A percentile compares a stretch with the other conserved stretches of the same genome.
Conservation (phyloP, 2,113 vertebrate genomes). For the Pelecanus crispus region DNA sequence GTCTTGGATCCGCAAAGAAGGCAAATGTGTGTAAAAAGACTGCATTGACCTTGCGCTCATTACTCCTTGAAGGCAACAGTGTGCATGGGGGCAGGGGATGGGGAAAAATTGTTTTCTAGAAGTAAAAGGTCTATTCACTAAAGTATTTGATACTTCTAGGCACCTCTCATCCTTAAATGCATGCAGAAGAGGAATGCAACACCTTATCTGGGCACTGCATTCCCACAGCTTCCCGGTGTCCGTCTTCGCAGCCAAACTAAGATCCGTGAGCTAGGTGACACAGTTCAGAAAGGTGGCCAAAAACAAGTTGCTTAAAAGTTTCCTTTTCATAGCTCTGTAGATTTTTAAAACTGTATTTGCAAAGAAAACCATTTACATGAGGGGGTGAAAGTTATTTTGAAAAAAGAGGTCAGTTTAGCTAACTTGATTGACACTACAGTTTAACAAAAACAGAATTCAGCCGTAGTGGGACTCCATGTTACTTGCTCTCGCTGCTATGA, state of each 20-base stretch:
- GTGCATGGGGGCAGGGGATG: not conserved
- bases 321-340: not conserved
- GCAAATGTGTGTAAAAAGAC: constrained; percentile 3
- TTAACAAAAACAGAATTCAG: not conserved
- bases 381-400: not conserved
- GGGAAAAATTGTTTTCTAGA: not conserved
- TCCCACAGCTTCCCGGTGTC: not conserved
- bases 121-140: not conserved
- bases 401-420: not conserved
- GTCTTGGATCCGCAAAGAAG: constrained; percentile 23
- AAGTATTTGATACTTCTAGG: not conserved
- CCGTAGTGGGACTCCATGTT: not conserved
- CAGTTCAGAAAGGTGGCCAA: not conserved
- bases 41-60: not conserved
- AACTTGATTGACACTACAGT: not conserved
- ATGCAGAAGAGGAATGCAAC: not conserved
- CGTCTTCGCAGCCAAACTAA: not conserved
- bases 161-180: not conserved
- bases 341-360: not conserved
- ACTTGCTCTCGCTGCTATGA: fast-evolving
- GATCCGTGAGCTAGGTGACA: not conserved
- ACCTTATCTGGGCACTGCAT: not conserved
- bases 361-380: not conserved
- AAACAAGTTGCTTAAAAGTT: not conserved
- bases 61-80: not conserved